These are phyloP conservation scores for Hecatera dysodea DNA, from an alignment of 2,888 invertebrate species.

Conservation along the genomic window DNA sequence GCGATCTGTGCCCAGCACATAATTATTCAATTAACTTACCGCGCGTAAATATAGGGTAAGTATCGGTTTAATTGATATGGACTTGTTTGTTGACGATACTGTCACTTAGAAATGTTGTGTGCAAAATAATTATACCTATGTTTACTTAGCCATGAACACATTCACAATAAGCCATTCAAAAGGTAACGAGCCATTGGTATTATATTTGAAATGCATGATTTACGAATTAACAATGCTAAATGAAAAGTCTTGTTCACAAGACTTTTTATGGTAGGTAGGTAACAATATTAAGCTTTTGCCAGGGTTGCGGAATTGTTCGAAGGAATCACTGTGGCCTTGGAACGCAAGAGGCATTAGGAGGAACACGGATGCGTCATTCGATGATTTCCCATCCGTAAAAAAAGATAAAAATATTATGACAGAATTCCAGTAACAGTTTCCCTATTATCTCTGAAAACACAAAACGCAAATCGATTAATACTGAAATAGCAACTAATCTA, in stretches of 20 bases:
- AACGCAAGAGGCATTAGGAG: no score
- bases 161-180: background rate
- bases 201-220: background rate
- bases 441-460: constrained; percentile 10
- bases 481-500: constrained; percentile 44
- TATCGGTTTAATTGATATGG: constrained; percentile 49
- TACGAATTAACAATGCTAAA: background rate
- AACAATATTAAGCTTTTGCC: no score
- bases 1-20: constrained; percentile 81
- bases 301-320: no score
- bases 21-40: constrained; percentile 74
- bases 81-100: constrained; percentile 33
- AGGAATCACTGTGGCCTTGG: no score
- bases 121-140: background rate
- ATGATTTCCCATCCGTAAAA: constrained; percentile 13
- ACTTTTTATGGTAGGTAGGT: no score
- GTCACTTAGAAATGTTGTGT: constrained; percentile 25
- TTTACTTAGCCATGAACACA: background rate
- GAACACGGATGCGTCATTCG: no score
- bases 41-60: constrained; percentile 58
- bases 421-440: constrained; percentile 2
- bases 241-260: no score
- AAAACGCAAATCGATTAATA: constrained; percentile 16
- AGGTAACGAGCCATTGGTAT: background rate
- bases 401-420: constrained; percentile 18